Percentiles rank a stretch among this genome's conserved stretches.
These are phyloP conservation scores for Athene cunicularia DNA, from an alignment of 2,113 vertebrate species.

Conservation along the genomic window DNA sequence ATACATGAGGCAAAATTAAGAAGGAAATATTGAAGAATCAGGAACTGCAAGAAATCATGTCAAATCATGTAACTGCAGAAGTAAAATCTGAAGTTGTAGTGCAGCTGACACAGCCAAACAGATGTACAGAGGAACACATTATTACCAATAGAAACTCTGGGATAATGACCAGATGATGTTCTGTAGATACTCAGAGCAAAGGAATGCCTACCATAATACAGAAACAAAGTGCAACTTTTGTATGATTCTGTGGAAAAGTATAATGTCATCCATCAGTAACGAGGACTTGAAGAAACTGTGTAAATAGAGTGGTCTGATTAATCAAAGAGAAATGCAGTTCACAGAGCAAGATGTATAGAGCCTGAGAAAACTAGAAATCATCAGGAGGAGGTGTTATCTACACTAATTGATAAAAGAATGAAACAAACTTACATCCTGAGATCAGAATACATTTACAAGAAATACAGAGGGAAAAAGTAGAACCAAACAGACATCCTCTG, in stretches of 20 bases:
- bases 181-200: not conserved
- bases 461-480: not conserved
- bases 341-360: not conserved
- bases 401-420: not conserved
- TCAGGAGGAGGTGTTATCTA: not conserved
- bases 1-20: not conserved
- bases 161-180: not conserved
- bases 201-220: not conserved
- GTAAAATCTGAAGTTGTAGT: not conserved
- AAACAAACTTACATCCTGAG: not conserved
- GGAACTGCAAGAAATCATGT: not conserved
- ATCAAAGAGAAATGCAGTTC: not conserved
- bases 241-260: not conserved
- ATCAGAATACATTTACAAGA: not conserved
- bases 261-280: not conserved
- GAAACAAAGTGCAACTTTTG: not conserved
- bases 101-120: not conserved
- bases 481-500: not conserved
- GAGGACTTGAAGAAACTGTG: not conserved
- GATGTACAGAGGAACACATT: not conserved
- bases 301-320: not conserved
- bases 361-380: not conserved
- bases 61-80: not conserved
- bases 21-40: not conserved
- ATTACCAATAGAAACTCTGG: not conserved